These are phyloP conservation scores for Acipenser transmontanus DNA, from an alignment of 2,797 vertebrate species.

Conservation along the genomic window DNA sequence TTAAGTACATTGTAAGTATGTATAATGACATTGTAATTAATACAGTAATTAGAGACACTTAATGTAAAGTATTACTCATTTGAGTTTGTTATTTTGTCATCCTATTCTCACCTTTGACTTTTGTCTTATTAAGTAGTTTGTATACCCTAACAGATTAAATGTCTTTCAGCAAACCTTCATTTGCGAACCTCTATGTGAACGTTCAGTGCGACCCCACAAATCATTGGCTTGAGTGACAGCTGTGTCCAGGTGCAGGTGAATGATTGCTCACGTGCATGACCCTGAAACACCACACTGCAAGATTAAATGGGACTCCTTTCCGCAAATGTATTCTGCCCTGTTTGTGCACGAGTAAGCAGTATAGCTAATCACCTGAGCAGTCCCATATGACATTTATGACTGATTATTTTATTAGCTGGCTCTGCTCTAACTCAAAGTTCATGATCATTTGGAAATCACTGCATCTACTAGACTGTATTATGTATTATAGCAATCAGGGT, in stretches of 20 bases:
- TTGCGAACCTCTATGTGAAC: no score
- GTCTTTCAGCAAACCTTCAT: neutral
- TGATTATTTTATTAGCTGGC: constrained; percentile 9
- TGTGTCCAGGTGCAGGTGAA: neutral
- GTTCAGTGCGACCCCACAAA: neutral
- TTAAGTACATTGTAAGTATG: no score
- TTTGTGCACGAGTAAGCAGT: constrained; percentile 8
- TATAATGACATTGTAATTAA: no score
- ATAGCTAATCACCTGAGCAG: constrained; percentile 3
- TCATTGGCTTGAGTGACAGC: constrained; percentile 4
- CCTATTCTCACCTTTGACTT: no score
- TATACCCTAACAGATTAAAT: no score
- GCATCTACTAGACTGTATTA: neutral
- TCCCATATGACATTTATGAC: constrained; percentile 6
- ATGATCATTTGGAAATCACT: constrained; percentile 1
- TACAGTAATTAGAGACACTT: no score
- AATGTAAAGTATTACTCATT: no score
- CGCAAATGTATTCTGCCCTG: neutral
- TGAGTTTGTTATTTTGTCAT: no score
- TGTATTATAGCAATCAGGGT: no score
- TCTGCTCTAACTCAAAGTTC: neutral
- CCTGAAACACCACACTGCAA: neutral
- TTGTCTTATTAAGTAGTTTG: no score
- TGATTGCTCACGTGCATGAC: neutral
- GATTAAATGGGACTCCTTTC: constrained; percentile 2